Evolutionary conservation across 2,888 invertebrate genomes (phyloP).

Genomic region (Cryptosula pallasiana): DNA sequence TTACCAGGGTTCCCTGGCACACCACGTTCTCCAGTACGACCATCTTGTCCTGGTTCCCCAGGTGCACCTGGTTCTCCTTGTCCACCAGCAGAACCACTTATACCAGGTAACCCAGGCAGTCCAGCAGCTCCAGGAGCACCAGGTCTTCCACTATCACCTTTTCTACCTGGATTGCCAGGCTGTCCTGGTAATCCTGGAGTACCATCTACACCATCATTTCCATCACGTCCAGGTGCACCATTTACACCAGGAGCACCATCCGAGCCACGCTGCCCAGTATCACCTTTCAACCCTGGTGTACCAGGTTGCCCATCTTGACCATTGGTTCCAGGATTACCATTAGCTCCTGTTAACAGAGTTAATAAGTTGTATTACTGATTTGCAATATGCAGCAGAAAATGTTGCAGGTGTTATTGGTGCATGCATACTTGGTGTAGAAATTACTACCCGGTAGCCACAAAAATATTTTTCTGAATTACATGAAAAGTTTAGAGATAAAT

Average conservation of each 20-base stretch:
- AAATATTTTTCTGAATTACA: not conserved
- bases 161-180: constrained; percentile 25
- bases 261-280: constrained; percentile 34
- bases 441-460: not conserved
- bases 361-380: too few relatives aligned
- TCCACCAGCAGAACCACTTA: not conserved
- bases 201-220: constrained; percentile 30
- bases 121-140: not conserved
- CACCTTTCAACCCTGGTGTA: constrained; percentile 30
- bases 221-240: constrained; percentile 19
- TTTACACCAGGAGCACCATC: constrained; percentile 25
- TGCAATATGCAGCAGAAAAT: too few relatives aligned
- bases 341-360: constrained; percentile 24
- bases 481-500: not conserved
- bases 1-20: not conserved
- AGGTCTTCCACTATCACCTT: constrained; percentile 24
- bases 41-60: not conserved
- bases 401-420: not conserved
- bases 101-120: constrained; percentile 25
- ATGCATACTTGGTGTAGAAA: not conserved
- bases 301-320: constrained; percentile 28
- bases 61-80: not conserved
- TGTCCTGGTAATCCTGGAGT: constrained; percentile 27
- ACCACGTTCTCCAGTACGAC: not conserved
- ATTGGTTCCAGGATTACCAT: constrained; percentile 29